Conservation (phyloP, 2,888 invertebrate species). For the Drosophila yooni region DNA sequence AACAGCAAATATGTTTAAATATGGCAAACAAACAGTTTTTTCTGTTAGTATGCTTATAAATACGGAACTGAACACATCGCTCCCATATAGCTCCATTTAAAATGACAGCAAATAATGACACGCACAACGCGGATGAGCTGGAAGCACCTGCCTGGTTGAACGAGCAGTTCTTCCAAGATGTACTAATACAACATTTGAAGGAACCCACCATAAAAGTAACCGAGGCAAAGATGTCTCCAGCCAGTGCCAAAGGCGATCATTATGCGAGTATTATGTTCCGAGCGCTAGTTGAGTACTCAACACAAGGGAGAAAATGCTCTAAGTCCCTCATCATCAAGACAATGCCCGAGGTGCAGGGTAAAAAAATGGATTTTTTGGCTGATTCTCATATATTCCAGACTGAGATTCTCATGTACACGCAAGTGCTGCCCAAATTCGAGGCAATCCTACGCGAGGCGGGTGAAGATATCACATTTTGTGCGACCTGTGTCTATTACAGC, state of each 20-base stretch:
- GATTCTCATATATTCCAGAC: slow-evolving; percentile 65
- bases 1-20: slow-evolving; percentile 8
- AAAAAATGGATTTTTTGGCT: slow-evolving; percentile 66
- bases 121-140: slow-evolving; percentile 35
- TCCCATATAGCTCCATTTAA: background rate
- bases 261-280: slow-evolving; percentile 76
- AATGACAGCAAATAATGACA: slow-evolving; percentile 24
- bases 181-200: slow-evolving; percentile 7
- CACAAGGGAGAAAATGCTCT: slow-evolving; percentile 39
- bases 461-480: slow-evolving; percentile 52
- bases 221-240: slow-evolving; percentile 47
- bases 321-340: slow-evolving; percentile 73
- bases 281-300: slow-evolving; percentile 37
- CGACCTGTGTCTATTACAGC: slow-evolving; percentile 51
- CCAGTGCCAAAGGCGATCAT: slow-evolving; percentile 67
- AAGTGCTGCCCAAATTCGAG: slow-evolving; percentile 75
- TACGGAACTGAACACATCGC: background rate
- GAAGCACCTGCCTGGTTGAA: slow-evolving; percentile 35
- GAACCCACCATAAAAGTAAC: slow-evolving; percentile 37
- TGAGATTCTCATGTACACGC: slow-evolving; percentile 76
- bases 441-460: slow-evolving; percentile 59
- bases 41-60: slow-evolving; percentile 14
- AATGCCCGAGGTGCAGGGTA: slow-evolving; percentile 70
- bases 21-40: background rate
- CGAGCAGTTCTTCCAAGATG: slow-evolving; percentile 21